Conservation (phyloP, 2,888 invertebrate species). For the Lithodes maja region DNA sequence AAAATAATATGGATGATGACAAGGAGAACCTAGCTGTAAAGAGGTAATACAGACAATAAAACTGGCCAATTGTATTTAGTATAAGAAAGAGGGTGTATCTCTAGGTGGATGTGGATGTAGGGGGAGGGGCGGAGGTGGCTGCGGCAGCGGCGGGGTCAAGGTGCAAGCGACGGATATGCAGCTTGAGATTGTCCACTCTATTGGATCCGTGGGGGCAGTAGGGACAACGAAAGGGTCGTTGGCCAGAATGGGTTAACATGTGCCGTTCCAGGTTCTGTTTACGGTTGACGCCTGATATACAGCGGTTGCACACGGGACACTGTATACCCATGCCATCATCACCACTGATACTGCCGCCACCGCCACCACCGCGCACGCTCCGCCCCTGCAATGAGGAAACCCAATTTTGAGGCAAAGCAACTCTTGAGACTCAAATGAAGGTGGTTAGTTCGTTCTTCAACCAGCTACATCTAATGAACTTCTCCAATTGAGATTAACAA, state of each 20-base stretch:
- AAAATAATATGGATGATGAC: too few species aligned
- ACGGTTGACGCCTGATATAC: conserved; percentile 60
- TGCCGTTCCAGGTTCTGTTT: conserved; percentile 67
- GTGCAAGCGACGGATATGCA: conserved; percentile 58
- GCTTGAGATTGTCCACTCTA: conserved; percentile 64
- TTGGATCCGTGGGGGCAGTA: conserved; percentile 66
- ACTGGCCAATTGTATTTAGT: not conserved
- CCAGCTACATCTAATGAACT: not conserved
- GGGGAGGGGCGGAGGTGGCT: conserved; percentile 6
- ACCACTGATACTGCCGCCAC: conserved; percentile 36
- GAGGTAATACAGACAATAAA: too few species aligned
- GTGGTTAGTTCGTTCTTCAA: not conserved
- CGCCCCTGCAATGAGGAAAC: conserved; percentile 64
- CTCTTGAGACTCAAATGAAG: not conserved
- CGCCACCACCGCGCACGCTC: conserved; percentile 31
- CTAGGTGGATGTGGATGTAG: not conserved
- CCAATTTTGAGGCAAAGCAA: not conserved
- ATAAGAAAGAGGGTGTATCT: not conserved
- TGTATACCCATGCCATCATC: conserved; percentile 50
- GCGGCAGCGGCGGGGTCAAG: conserved; percentile 38
- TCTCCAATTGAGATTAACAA: not conserved
- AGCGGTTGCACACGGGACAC: conserved; percentile 60
- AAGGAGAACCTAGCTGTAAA: too few species aligned
- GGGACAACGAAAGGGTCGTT: conserved; percentile 62
- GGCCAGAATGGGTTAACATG: conserved; percentile 63